A percentile compares a stretch with the other conserved stretches of the same genome.
These are phyloP conservation scores for Biston betularia DNA, from an alignment of 2,888 invertebrate genomes.

Conservation along the genomic window DNA sequence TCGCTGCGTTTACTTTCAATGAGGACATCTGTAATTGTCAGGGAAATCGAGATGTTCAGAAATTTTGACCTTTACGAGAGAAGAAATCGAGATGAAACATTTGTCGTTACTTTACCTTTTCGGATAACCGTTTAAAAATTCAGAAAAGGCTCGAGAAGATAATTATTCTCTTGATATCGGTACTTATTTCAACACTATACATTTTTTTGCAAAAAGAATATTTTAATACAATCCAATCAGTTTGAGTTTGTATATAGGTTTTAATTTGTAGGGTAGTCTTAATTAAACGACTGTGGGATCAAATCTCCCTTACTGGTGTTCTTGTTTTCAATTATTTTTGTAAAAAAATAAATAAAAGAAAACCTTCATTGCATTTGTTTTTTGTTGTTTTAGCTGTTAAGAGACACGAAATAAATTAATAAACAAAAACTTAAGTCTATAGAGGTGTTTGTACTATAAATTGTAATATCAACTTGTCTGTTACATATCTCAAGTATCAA, in stretches of 20 bases:
- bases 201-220: not conserved
- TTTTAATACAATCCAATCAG: not conserved
- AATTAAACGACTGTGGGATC: not conserved
- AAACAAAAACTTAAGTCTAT: not conserved
- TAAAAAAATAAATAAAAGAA: no score
- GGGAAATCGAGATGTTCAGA: slow-evolving; percentile 11
- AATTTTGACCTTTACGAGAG: slow-evolving; percentile 17
- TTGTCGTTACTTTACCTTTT: slow-evolving; percentile 36
- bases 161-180: slow-evolving; percentile 19
- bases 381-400: not conserved
- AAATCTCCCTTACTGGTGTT: not conserved
- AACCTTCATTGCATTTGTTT: not conserved
- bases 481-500: slow-evolving; percentile 6
- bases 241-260: not conserved
- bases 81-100: slow-evolving; percentile 23
- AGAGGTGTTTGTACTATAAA: not conserved
- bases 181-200: slow-evolving; percentile 5
- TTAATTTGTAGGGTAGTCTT: no score
- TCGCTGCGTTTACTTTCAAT: not conserved
- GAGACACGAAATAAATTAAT: not conserved
- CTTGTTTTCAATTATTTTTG: no score
- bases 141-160: slow-evolving; percentile 32
- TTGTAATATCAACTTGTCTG: slow-evolving; percentile 7
- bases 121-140: slow-evolving; percentile 39
- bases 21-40: slow-evolving; percentile 21